Evolutionary conservation across 2,113 vertebrate species (phyloP), one percentile per base, ranked within the genome.

Genomic region (Morone saxatilis): DNA sequence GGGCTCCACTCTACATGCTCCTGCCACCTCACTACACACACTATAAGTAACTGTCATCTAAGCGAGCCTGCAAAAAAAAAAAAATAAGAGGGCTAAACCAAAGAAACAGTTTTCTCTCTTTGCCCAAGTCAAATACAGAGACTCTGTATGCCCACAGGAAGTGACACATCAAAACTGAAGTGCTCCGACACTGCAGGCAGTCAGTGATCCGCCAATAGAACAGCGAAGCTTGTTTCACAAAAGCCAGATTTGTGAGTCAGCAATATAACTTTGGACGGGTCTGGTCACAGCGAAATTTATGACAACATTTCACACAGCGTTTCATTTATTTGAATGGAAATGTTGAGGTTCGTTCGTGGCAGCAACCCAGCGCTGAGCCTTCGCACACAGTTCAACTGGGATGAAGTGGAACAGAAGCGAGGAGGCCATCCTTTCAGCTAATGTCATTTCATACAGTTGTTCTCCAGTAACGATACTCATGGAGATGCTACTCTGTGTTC

Each of bases 141-240:
- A 19, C 74, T 56, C 38, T 78, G 62, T 65, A 17, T 71, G 69
- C 48, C 77, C 70, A 62, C 68, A 78, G 77, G 77, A 83, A 68
- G 1, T 73, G 45, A 62, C 62, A 54, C 50, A 83, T 74, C 60
- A 70, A 53, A 80, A 75, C 25, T 5, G 12, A 78, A 38, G 43
- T 0, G 22, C 59, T 48, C 74, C 56, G 47, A 17, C 25, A 59
- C 31, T 20, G 50, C 73, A 56, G 51, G 25, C 12, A 14, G 57
- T 31, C 60, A 57, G 38, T 16, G 65, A 16, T 57, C 45, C 48
- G 47, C 59, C 10, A 25, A 5, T 43, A 19, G 6, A 22, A 36
- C 4, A 3, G 10, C 14, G 12, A 19, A 1, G 20, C 50, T 63
- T 10, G 5, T 54, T 78, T 56, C 71, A 51, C 11, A 36, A 36